Base-by-base conservation (phyloP, 2,797 vertebrate species). In the Lemur catta region DNA sequence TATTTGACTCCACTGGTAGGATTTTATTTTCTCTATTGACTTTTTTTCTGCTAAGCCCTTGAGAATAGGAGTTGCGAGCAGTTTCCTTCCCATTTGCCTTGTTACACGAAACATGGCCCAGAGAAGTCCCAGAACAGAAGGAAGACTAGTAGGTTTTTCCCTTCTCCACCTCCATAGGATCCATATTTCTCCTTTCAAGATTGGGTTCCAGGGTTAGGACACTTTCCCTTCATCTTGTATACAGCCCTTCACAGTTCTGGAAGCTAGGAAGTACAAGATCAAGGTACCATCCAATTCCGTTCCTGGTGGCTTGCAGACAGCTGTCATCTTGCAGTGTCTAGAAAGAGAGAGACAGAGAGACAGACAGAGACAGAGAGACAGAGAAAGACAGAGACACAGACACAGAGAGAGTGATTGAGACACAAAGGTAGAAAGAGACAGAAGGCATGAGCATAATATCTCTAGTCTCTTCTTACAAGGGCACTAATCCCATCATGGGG, bases 1-100 rank as follows among this genome's bases (percentile, higher is more conserved):
- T 92, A 84, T 87, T 91, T 97, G 69, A 84, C 92, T 96, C 69
- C 86, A 26, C 76, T 38, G 20, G 55, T 80, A 33, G 17, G 2
- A 55, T 95, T 97, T 92, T 95, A 48, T 95, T 96, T 98, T 87
- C 55, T 86, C 55, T 41, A 4, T 35, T 84, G 67, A 38, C 20
- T 80, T 59, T 8, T 8, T 50, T 43, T 82, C 75, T 95, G 1
- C 88, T 82, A 89, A 79, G 18, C 38, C 61, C 24, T 85, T 65
- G 30, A 92, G 84, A 90, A 48, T 11, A n/a, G 46, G 28, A 35
- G 74, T 71, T 76, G 17, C 28, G 35, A 43, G 55, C 33, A 63
- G 7, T 71, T 93, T 41, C 12, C n/a, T 78, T 93, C 24, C 35
- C 28, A 9, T 63, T 87, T 75, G 20, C 30, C 33, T 38, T 65